Conservation (phyloP, 2,113 vertebrate genomes). For the Podarcis cretensis region DNA sequence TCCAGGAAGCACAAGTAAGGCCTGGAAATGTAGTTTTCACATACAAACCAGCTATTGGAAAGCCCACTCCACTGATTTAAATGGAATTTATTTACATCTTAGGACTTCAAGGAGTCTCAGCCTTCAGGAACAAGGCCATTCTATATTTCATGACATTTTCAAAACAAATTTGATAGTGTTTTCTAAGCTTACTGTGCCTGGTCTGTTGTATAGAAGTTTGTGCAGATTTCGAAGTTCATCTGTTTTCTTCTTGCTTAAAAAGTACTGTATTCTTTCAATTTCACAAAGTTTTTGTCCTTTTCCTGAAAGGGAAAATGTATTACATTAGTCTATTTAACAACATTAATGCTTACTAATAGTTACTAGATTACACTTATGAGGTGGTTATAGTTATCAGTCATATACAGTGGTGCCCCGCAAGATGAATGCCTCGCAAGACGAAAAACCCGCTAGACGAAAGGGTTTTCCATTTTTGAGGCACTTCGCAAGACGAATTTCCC, state of each 20-base stretch:
- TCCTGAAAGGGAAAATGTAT: conserved; percentile 73
- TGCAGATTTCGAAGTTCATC: conserved; percentile 93
- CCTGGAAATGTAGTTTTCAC: background rate
- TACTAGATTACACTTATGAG: background rate
- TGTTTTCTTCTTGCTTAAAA: conserved; percentile 91
- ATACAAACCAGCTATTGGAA: background rate
- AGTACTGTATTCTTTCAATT: conserved; percentile 90
- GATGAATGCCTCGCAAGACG: no score
- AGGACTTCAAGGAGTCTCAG: background rate
- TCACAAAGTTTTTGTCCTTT: conserved; percentile 93
- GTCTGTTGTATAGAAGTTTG: conserved; percentile 92
- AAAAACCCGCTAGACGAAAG: no score
- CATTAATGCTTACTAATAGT: background rate
- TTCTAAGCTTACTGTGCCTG: conserved; percentile 86
- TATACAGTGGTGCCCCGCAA: no score
- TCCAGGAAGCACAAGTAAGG: background rate
- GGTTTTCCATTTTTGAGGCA: no score
- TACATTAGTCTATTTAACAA: background rate
- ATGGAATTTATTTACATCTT: background rate
- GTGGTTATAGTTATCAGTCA: background rate
- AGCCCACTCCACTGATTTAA: background rate
- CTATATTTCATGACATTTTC: background rate
- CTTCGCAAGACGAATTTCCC: no score
- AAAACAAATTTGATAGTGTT: background rate
- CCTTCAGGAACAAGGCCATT: background rate